phyloP scores from a whole-genome alignment of 2,797 vertebrate genomes.

The Peromyscus nudipes region DNA sequence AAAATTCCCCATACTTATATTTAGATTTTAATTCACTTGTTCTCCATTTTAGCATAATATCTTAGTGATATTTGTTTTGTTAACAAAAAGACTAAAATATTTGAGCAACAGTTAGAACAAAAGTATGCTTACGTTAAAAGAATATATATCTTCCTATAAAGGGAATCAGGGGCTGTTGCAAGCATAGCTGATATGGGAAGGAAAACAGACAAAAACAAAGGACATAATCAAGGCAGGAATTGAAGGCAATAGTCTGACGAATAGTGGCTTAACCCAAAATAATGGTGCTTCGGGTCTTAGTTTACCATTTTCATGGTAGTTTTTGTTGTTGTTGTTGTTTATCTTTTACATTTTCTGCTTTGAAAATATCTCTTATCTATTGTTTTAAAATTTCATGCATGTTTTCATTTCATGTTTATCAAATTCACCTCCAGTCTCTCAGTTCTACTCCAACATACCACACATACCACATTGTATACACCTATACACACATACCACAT shows the following conservation, averaged over 20 bases:
- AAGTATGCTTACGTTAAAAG: not conserved
- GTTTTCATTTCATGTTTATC: not conserved
- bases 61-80: not conserved
- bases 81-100: not conserved
- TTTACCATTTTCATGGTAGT: not conserved
- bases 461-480: not conserved
- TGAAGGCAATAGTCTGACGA: not conserved
- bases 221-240: not conserved
- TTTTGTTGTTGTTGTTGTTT: not conserved
- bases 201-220: not conserved
- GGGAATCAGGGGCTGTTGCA: not conserved
- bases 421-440: not conserved
- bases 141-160: not conserved
- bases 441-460: not conserved
- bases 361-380: not conserved
- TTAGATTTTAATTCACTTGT: slow-evolving; percentile 17
- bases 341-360: not conserved
- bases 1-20: not conserved
- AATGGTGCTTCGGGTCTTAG: not conserved
- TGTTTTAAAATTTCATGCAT: not conserved
- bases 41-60: not conserved
- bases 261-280: slow-evolving; percentile 52
- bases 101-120: slow-evolving; percentile 1
- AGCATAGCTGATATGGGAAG: not conserved
- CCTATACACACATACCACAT: too few relatives aligned